phyloP scores from a whole-genome alignment of 64 coral and sea anemone species.

The Montipora efflorescens region DNA sequence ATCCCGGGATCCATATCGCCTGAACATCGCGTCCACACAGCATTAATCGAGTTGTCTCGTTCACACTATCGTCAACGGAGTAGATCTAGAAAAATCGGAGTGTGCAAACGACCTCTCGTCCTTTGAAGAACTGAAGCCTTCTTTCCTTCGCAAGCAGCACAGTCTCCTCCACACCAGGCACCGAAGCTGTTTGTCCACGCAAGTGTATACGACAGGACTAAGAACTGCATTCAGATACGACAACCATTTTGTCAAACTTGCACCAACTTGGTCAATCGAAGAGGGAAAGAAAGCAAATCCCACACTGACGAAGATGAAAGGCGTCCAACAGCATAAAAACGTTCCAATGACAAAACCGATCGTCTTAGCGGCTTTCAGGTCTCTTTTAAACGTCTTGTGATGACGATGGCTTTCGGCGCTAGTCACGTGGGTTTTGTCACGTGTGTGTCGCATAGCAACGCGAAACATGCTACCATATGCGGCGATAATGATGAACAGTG shows the following conservation, averaged over 20 bases:
- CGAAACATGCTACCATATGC: conserved; percentile 88
- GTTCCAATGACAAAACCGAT: conserved; percentile 92
- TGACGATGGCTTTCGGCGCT: conserved; percentile 9
- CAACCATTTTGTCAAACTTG: conserved; percentile 82
- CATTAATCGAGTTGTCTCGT: too few species aligned
- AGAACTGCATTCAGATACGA: conserved; percentile 85
- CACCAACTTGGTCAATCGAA: conserved; percentile 33
- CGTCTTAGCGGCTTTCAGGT: conserved; percentile 87
- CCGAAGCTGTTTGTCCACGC: conserved; percentile 83
- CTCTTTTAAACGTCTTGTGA: conserved; percentile 54
- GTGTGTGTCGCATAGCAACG: conserved; percentile 76
- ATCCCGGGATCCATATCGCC: too few species aligned
- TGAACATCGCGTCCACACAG: too few species aligned
- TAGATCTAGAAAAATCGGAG: not conserved
- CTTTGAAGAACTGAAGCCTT: not conserved
- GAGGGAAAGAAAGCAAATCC: conserved; percentile 31
- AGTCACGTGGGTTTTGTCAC: conserved; percentile 1
- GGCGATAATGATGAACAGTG: conserved; percentile 68
- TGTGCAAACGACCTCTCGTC: not conserved
- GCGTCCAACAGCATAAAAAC: conserved; percentile 88
- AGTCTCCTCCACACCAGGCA: conserved; percentile 48
- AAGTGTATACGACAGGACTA: conserved; percentile 86
- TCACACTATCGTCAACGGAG: not conserved
- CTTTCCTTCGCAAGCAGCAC: not conserved
- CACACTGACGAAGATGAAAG: conserved; percentile 81